phyloP scores from a whole-genome alignment of 2,888 invertebrate genomes.

The Ormyrus pomaceus region DNA sequence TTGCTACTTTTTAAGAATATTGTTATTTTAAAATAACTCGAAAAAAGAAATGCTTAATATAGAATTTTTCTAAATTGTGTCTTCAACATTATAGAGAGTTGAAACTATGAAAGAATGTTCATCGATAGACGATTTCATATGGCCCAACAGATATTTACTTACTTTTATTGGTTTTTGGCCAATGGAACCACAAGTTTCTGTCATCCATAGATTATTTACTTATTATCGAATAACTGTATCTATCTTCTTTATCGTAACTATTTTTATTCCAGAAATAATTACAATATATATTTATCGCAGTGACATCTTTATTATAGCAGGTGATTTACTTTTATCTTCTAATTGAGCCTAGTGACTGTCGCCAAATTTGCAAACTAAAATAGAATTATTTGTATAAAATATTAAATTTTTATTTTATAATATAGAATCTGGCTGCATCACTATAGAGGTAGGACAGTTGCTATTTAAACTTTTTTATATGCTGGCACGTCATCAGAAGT shows the following conservation, averaged over 20 bases:
- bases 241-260: not conserved
- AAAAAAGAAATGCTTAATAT: no score
- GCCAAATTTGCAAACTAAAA: not conserved
- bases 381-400: not conserved
- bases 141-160: conserved; percentile 6
- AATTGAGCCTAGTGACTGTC: not conserved
- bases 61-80: no score
- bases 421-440: conserved; percentile 56
- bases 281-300: not conserved
- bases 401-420: not conserved
- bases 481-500: conserved; percentile 35
- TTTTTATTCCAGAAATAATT: not conserved
- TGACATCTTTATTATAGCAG: not conserved
- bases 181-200: not conserved
- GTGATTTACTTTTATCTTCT: not conserved
- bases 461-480: conserved; percentile 60
- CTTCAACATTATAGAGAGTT: no score
- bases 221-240: not conserved
- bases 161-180: not conserved
- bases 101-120: no score
- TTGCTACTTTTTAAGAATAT: no score
- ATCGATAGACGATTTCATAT: conserved; percentile 4
- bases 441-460: conserved; percentile 50
- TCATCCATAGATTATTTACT: not conserved
- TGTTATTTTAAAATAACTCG: no score